Percentiles rank a stretch among this genome's conserved stretches.
Conservation (phyloP, 1,140 invertebrate genomes). For the Eumaeus atala region DNA sequence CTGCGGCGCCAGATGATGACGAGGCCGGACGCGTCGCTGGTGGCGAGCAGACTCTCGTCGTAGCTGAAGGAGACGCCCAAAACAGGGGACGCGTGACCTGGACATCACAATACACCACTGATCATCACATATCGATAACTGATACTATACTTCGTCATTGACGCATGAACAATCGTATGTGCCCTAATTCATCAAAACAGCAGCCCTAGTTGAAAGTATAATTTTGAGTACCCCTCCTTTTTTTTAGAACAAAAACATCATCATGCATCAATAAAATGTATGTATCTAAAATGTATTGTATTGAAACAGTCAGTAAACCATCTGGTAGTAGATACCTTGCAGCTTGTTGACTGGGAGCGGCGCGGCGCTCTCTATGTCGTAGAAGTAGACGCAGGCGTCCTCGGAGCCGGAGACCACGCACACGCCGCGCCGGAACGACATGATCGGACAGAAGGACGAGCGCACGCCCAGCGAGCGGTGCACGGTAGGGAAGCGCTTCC, state of each 20-base stretch:
- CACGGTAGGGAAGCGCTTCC: slow-evolving; percentile 79
- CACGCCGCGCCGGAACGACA: slow-evolving; percentile 86
- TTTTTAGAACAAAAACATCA: too few relatives aligned
- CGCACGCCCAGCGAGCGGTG: slow-evolving; percentile 79
- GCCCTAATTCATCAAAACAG: background rate
- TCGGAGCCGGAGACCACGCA: slow-evolving; percentile 90
- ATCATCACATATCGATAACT: background rate
- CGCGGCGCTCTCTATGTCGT: slow-evolving; percentile 84
- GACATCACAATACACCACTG: background rate
- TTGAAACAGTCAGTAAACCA: too few relatives aligned
- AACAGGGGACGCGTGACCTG: slow-evolving; percentile 85
- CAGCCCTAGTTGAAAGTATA: slow-evolving; percentile 26
- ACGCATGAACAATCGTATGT: background rate
- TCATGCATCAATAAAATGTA: too few relatives aligned
- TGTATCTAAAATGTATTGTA: too few relatives aligned
- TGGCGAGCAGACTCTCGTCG: slow-evolving; percentile 90
- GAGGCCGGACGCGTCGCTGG: slow-evolving; percentile 87
- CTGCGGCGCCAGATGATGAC: slow-evolving; percentile 88
- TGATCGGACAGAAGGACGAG: slow-evolving; percentile 90
- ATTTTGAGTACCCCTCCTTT: too few relatives aligned
- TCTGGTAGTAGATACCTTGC: slow-evolving; percentile 80
- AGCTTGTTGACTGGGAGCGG: slow-evolving; percentile 86
- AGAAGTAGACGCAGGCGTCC: slow-evolving; percentile 89
- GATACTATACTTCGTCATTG: background rate
- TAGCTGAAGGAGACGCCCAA: slow-evolving; percentile 91